A percentile compares a stretch with the other conserved stretches of the same genome.
These are phyloP conservation scores for Hylomyscus alleni DNA, from an alignment of 2,797 vertebrate genomes.

Conservation along the genomic window DNA sequence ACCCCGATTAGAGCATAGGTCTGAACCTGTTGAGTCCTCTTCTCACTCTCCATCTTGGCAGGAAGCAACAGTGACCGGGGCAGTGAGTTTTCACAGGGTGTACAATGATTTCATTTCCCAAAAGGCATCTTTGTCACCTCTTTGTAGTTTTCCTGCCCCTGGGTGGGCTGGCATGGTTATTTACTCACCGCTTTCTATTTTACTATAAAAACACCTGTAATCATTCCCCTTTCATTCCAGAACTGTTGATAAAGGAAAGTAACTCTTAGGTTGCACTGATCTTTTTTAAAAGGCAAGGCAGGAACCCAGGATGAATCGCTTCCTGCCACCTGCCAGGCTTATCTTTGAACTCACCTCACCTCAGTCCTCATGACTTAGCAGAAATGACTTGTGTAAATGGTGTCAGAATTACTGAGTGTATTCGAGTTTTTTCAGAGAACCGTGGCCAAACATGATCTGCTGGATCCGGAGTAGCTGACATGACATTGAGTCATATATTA, in stretches of 20 bases:
- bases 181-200: neutral
- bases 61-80: neutral
- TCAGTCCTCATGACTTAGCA: neutral
- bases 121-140: neutral
- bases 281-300: neutral
- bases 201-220: neutral
- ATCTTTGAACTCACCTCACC: neutral
- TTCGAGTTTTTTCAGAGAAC: neutral
- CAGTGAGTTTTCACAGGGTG: neutral
- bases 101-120: conserved; percentile 3
- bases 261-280: neutral
- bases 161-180: neutral
- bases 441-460: neutral
- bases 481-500: neutral
- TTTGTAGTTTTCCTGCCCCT: neutral
- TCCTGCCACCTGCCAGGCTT: neutral
- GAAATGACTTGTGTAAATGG: neutral
- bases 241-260: conserved; percentile 9
- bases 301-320: neutral
- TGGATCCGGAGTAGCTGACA: neutral
- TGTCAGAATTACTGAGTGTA: neutral
- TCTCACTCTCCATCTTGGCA: neutral
- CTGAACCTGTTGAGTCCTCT: neutral
- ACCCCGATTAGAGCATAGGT: neutral
- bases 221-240: conserved; percentile 26